phyloP scores from a whole-genome alignment of 2,797 vertebrate species.

The Somateria mollissima region DNA sequence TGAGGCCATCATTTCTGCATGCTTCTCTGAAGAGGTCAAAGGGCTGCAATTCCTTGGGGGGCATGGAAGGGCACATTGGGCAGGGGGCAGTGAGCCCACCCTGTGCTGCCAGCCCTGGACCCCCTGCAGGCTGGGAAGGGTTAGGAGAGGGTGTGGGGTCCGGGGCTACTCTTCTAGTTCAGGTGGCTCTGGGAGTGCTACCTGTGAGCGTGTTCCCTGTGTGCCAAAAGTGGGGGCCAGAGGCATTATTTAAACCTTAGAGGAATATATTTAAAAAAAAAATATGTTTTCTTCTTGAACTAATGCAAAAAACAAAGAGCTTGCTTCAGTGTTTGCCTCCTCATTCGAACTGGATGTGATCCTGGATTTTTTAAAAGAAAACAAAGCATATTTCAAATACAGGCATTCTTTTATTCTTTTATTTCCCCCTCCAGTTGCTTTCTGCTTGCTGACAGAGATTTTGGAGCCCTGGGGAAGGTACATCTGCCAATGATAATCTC shows the following conservation, averaged over 20 bases:
- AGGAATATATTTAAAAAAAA: background rate
- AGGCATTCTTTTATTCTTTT: background rate
- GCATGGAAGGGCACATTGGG: no score
- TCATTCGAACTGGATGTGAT: slow-evolving; percentile 30
- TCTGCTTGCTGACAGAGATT: slow-evolving; percentile 34
- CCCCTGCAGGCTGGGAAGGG: accelerated
- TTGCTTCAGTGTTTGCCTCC: background rate
- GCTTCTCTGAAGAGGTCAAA: background rate
- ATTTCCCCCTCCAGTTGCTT: background rate
- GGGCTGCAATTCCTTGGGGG: background rate
- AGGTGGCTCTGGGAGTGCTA: background rate
- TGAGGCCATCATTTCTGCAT: background rate
- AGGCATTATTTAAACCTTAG: background rate
- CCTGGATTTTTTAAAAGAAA: slow-evolving; percentile 40
- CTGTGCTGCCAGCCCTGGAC: background rate
- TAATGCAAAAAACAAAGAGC: slow-evolving; percentile 29
- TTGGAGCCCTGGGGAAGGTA: slow-evolving; percentile 3
- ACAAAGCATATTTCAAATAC: slow-evolving; percentile 40
- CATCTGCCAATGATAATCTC: slow-evolving; percentile 21
- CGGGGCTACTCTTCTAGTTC: background rate
- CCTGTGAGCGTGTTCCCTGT: background rate
- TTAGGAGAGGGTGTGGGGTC: background rate
- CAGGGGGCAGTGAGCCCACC: slow-evolving; percentile 44
- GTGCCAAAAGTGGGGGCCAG: background rate
- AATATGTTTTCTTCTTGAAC: background rate